phyloP scores from a whole-genome alignment of 2,113 vertebrate species.

The Thamnophis sirtalis region DNA sequence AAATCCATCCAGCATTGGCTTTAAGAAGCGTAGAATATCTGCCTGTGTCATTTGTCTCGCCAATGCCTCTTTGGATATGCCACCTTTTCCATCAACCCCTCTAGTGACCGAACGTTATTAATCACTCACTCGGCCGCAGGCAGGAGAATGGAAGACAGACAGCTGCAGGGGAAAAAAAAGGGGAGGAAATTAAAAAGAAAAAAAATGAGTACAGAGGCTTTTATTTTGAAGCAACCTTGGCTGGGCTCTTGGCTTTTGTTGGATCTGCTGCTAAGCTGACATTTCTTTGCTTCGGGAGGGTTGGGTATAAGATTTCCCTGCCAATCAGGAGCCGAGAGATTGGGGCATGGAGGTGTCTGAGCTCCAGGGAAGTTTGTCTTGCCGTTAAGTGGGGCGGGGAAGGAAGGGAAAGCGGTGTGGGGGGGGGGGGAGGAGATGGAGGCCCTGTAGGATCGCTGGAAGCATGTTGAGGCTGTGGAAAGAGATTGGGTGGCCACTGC shows the following conservation, averaged over 20 bases:
- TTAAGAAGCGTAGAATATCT: slow-evolving; percentile 26
- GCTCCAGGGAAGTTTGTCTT: slow-evolving; percentile 61
- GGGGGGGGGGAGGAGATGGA: slow-evolving; percentile 40
- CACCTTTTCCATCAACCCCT: slow-evolving; percentile 41
- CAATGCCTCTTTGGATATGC: not conserved
- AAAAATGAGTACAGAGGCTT: slow-evolving; percentile 54
- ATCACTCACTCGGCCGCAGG: slow-evolving; percentile 41
- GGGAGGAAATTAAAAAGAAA: not conserved
- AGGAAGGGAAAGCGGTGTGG: no score
- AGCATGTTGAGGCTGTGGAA: slow-evolving; percentile 37
- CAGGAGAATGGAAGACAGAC: slow-evolving; percentile 42
- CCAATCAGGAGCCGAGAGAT: slow-evolving; percentile 67
- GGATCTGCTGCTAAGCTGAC: slow-evolving; percentile 72
- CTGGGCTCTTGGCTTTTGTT: slow-evolving; percentile 76
- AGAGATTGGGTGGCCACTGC: slow-evolving; percentile 28
- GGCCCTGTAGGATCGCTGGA: slow-evolving; percentile 60
- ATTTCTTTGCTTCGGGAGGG: slow-evolving; percentile 71
- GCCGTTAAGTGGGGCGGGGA: slow-evolving; percentile 38
- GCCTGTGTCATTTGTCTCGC: not conserved
- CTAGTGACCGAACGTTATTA: slow-evolving; percentile 44
- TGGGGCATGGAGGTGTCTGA: slow-evolving; percentile 60
- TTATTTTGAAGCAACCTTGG: slow-evolving; percentile 69
- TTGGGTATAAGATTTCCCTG: slow-evolving; percentile 67
- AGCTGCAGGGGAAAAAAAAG: slow-evolving; percentile 26
- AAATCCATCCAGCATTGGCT: slow-evolving; percentile 31